Base-by-base conservation (phyloP, 2,113 vertebrate genomes). In the Anolis sagrei region DNA sequence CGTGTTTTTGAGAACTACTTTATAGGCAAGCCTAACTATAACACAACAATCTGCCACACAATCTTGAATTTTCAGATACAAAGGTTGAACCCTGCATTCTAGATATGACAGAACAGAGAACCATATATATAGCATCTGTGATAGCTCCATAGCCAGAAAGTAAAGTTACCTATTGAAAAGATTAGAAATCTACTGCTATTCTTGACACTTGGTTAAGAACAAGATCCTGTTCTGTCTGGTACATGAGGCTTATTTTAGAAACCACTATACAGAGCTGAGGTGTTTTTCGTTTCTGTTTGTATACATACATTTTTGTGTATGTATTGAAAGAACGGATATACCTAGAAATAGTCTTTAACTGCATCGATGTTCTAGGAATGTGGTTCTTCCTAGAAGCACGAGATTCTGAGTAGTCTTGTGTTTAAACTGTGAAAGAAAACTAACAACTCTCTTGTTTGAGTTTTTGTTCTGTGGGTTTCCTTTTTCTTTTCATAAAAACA, bases 371-470 rank as follows among this genome's bases (percentile, higher is more conserved):
- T 85, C 81, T 93, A 86, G 70, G 82, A 90, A 91, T 94, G 95
- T 96, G 95, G 94, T 95, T 95, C 94, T 97, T 97, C 96, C 94
- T 95, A 92, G 96, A 97, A 74, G 78, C 58, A 27, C 75, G 86
- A 79, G 81, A 90, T 93, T 92, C 87, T 87, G 90, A 85, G 93
- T 90, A 88, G 29, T 89, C 94, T 92, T 90, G 77, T 93, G 54
- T 80, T 74, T 49, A 91, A 89, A 83, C 88, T 90, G 91, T 88
- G 7, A 90, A 81, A 89, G 93, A 75, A 91, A 91, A 83, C 86
- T 11, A 91, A 91, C 89, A 64, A n/a, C 64, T 88, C 79, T 75
- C 88, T 64, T 92, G 74, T 91, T 93, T 44, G 62, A 54, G 4
- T 78, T 92, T n/a, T 44, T 75, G 73, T 79, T n/a, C 14, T 64